phyloP scores from a whole-genome alignment of 2,113 vertebrate genomes.

The Gallinago undulata region DNA sequence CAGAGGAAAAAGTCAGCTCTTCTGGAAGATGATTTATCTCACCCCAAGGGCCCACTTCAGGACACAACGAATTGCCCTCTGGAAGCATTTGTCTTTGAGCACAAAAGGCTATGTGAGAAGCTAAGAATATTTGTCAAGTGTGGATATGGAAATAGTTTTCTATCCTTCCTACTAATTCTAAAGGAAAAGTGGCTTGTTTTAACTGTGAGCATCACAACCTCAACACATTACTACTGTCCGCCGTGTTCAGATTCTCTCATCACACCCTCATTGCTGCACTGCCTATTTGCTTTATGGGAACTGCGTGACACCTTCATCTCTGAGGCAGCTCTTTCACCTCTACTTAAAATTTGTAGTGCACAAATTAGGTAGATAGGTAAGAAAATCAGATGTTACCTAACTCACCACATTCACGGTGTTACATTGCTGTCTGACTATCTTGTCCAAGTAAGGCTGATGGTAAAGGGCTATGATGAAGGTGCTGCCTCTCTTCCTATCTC shows the following conservation, averaged over 20 bases:
- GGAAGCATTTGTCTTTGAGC: not conserved
- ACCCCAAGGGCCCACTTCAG: not conserved
- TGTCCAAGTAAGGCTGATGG: not conserved
- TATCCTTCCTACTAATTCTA: not conserved
- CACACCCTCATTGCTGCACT: rapidly evolving
- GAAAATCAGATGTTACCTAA: not conserved
- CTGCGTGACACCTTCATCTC: not conserved
- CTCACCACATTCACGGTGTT: not conserved
- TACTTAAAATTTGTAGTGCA: not conserved
- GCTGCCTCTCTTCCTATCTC: not conserved
- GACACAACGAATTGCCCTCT: not conserved
- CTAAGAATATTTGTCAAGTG: not conserved
- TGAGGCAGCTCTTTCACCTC: not conserved
- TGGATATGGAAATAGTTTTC: not conserved
- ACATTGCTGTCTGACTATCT: not conserved
- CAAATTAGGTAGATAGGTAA: not conserved
- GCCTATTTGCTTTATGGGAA: not conserved
- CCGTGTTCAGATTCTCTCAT: not conserved
- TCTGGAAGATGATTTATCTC: not conserved
- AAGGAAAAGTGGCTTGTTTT: not conserved
- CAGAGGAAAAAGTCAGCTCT: not conserved
- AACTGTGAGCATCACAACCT: not conserved
- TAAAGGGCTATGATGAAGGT: not conserved
- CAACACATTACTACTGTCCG: not conserved
- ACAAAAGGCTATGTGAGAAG: not conserved